Evolutionary conservation across 2,113 vertebrate genomes (phyloP).

Genomic region (Solenodon paradoxus): DNA sequence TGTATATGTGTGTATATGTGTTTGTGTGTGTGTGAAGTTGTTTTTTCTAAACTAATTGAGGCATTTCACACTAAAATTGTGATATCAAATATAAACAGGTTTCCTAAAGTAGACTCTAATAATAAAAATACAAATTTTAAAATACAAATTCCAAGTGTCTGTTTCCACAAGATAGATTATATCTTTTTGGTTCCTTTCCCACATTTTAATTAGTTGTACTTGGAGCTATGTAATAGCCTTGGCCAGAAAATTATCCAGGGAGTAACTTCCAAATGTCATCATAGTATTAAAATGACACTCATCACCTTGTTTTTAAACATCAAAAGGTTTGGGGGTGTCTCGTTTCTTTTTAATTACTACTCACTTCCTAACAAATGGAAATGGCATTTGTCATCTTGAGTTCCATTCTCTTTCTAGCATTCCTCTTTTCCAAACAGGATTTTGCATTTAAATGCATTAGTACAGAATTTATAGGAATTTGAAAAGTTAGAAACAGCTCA

Average conservation of each 20-base stretch:
- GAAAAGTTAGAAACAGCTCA: not conserved
- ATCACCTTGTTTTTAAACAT: not conserved
- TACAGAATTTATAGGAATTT: not conserved
- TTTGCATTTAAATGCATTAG: not conserved
- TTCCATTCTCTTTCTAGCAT: not conserved
- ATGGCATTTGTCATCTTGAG: slow-evolving; percentile 27
- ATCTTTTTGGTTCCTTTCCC: slow-evolving; percentile 53
- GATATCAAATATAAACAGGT: not conserved
- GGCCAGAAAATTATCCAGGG: slow-evolving; percentile 22
- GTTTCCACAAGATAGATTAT: slow-evolving; percentile 51
- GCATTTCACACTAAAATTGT: not conserved
- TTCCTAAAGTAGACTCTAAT: slow-evolving; percentile 54
- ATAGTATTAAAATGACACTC: not conserved
- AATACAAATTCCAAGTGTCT: not conserved
- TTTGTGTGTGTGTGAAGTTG: not conserved
- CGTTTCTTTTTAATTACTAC: not conserved
- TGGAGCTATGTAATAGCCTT: slow-evolving; percentile 40
- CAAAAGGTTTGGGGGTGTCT: not conserved
- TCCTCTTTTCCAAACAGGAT: not conserved
- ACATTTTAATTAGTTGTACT: slow-evolving; percentile 72
- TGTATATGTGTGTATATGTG: not conserved
- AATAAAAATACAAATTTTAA: slow-evolving; percentile 63
- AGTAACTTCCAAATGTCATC: slow-evolving; percentile 41
- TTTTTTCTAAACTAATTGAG: not conserved
- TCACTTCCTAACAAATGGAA: slow-evolving; percentile 26